Conservation (phyloP, 37 sponge, comb jelly and placozoan species). For the Mnemiopsis leidyi region DNA sequence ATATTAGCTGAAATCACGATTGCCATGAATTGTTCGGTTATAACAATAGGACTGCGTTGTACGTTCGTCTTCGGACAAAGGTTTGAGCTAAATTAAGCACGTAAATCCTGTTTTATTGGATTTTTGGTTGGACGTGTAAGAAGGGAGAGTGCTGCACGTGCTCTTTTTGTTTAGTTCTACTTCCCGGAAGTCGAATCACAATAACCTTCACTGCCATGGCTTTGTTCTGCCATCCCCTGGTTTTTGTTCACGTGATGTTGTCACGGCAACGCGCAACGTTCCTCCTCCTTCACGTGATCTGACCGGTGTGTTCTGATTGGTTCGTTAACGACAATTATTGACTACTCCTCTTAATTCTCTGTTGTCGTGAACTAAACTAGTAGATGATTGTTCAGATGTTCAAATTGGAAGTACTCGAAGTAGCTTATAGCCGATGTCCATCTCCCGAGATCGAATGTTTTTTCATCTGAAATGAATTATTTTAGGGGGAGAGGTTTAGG, state of each 20-base stretch:
- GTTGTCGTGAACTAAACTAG: background rate
- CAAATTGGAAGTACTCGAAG: background rate
- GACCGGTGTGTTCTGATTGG: background rate
- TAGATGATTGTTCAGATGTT: background rate
- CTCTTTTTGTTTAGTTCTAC: background rate
- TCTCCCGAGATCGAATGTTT: too few relatives aligned
- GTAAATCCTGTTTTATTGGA: background rate
- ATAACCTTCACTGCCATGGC: background rate
- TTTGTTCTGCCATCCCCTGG: background rate
- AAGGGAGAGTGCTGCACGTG: background rate
- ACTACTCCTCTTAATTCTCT: background rate
- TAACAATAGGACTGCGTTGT: background rate
- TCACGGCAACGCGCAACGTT: background rate
- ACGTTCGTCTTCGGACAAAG: background rate
- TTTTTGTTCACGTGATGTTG: background rate
- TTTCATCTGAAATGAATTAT: too few relatives aligned
- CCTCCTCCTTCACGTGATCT: background rate
- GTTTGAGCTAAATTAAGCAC: background rate
- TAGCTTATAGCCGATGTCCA: too few relatives aligned
- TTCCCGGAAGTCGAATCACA: background rate
- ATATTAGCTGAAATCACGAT: background rate
- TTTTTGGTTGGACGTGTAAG: background rate
- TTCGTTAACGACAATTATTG: background rate
- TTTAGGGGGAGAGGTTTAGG: too few relatives aligned
- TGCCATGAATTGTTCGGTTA: background rate